These are phyloP conservation scores for Coranthus polyacanthus DNA, from an alignment of 2,797 vertebrate genomes.

Conservation along the genomic window DNA sequence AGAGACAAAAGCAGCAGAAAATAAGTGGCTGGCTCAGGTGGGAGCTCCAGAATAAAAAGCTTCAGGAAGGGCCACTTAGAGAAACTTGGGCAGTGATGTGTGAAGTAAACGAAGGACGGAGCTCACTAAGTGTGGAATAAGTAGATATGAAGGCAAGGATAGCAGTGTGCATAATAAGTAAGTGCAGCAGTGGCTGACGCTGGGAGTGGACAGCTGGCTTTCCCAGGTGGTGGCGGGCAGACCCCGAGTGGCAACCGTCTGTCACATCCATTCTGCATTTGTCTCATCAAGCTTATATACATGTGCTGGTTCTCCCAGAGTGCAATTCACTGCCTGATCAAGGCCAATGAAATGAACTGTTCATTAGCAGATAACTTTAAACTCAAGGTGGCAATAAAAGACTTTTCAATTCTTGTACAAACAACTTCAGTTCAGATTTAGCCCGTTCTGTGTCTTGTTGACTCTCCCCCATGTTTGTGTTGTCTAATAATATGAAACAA, in stretches of 20 bases:
- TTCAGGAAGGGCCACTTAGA: conserved; percentile 27
- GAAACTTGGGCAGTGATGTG: conserved; percentile 32
- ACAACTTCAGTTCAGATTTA: too few species aligned
- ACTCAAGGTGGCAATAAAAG: too few species aligned
- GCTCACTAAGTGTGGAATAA: conserved; percentile 1
- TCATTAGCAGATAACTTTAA: not conserved
- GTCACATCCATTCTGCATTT: conserved; percentile 36
- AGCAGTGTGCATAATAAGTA: not conserved
- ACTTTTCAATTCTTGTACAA: too few species aligned
- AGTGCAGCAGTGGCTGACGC: conserved; percentile 33
- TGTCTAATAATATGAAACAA: too few species aligned
- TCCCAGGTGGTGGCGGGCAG: conserved; percentile 53
- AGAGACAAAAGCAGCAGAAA: conserved; percentile 11
- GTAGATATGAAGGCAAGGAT: conserved; percentile 4
- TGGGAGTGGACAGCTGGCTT: conserved; percentile 63
- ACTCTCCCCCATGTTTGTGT: too few species aligned
- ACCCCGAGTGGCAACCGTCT: conserved; percentile 32
- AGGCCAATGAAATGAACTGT: not conserved
- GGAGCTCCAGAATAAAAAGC: not conserved
- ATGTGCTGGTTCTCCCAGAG: conserved; percentile 28
- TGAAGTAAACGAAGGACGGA: not conserved
- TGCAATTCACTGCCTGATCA: not conserved
- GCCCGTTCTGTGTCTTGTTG: too few species aligned
- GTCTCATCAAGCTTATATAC: conserved; percentile 12
- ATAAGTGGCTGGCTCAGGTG: conserved; percentile 39